Evolutionary conservation across 2,888 invertebrate species (phyloP).

Genomic region (Rosalia funebris): DNA sequence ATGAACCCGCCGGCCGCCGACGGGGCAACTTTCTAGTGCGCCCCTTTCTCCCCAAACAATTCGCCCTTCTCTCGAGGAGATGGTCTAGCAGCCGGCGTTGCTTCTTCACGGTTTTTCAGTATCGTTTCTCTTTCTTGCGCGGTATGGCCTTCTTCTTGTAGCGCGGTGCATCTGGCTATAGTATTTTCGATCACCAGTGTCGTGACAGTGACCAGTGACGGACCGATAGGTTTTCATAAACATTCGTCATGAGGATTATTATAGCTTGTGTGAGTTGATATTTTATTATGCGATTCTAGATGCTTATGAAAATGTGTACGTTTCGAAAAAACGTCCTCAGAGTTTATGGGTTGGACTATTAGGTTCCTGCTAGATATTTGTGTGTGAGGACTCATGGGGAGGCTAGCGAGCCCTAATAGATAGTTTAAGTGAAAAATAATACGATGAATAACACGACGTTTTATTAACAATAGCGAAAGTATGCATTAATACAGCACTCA

Average conservation of each 20-base stretch:
- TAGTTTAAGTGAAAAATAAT: too few species aligned
- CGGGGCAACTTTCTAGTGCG: conserved; percentile 56
- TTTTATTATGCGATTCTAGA: conserved; percentile 10
- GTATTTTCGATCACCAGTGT: conserved; percentile 37
- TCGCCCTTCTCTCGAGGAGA: conserved; percentile 43
- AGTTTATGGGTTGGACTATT: too few species aligned
- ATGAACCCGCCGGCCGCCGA: conserved; percentile 26
- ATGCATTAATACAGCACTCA: too few species aligned
- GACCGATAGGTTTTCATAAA: conserved; percentile 10
- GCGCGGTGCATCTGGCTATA: conserved; percentile 29
- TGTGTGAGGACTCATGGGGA: too few species aligned
- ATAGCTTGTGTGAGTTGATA: conserved; percentile 41
- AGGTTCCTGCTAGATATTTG: too few species aligned
- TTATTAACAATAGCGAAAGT: too few species aligned
- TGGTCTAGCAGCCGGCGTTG: conserved; percentile 37
- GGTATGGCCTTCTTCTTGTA: conserved; percentile 27
- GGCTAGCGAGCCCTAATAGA: too few species aligned
- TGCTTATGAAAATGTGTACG: not conserved
- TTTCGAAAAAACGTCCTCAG: too few species aligned
- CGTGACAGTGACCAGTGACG: conserved; percentile 36
- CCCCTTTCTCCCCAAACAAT: conserved; percentile 57
- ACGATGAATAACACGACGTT: too few species aligned
- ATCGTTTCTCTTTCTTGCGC: conserved; percentile 35
- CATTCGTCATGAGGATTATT: conserved; percentile 43
- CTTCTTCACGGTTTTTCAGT: conserved; percentile 46